These are phyloP conservation scores for Nautilus pompilius DNA, from an alignment of 1,140 invertebrate species.

Conservation along the genomic window DNA sequence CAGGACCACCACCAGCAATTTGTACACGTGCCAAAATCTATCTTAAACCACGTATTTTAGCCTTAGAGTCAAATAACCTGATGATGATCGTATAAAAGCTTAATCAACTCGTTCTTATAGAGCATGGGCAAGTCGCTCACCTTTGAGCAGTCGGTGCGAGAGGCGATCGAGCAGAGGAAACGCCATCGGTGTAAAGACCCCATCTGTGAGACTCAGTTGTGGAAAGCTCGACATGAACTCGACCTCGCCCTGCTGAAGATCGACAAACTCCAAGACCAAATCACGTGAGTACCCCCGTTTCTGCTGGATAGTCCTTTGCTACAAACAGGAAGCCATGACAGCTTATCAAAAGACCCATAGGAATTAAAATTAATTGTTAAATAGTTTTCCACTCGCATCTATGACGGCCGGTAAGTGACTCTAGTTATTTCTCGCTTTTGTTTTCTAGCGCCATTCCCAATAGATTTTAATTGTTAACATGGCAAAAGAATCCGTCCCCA, in stretches of 20 bases:
- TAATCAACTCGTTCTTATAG: slow-evolving; percentile 37
- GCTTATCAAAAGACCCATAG: neutral
- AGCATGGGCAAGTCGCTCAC: slow-evolving; percentile 77
- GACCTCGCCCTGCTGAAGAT: slow-evolving; percentile 78
- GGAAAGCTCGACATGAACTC: slow-evolving; percentile 83
- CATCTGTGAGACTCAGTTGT: slow-evolving; percentile 63
- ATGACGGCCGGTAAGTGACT: too few relatives aligned
- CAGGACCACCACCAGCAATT: too few relatives aligned
- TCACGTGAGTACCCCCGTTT: slow-evolving; percentile 19
- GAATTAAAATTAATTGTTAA: too few relatives aligned
- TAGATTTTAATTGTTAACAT: too few relatives aligned
- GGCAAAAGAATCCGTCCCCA: too few relatives aligned
- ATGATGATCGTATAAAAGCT: neutral
- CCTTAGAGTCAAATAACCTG: neutral
- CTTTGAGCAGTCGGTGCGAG: slow-evolving; percentile 80
- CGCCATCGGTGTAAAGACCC: slow-evolving; percentile 72
- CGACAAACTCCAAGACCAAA: slow-evolving; percentile 71
- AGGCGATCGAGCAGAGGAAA: slow-evolving; percentile 65
- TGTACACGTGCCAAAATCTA: neutral
- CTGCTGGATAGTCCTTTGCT: neutral
- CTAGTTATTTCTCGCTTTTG: too few relatives aligned
- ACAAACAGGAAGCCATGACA: neutral
- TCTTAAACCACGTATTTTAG: neutral
- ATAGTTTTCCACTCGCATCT: too few relatives aligned
- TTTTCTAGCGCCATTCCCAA: too few relatives aligned